Evolutionary conservation across 2,113 vertebrate species (phyloP).

Genomic region (Otocyon megalotis): DNA sequence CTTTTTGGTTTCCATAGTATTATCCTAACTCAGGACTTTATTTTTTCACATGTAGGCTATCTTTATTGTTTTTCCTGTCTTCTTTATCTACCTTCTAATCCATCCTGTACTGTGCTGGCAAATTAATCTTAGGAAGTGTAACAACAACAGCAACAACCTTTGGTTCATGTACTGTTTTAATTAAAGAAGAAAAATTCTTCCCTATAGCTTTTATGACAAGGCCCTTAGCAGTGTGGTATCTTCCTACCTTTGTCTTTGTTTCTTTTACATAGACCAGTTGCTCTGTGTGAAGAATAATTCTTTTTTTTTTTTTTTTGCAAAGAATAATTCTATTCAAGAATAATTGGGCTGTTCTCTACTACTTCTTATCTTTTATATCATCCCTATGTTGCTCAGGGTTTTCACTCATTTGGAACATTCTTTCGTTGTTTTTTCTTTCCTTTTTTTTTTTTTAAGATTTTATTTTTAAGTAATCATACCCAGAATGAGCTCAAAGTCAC

Average conservation of each 20-base stretch:
- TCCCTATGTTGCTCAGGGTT: neutral
- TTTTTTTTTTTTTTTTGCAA: too few species aligned
- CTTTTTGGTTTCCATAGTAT: neutral
- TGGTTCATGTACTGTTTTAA: neutral
- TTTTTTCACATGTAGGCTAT: neutral
- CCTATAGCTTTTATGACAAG: neutral
- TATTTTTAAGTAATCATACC: neutral
- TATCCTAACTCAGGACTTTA: neutral
- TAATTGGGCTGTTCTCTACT: neutral
- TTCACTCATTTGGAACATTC: neutral
- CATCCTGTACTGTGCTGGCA: neutral
- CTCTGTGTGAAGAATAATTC: neutral
- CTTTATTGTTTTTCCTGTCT: neutral
- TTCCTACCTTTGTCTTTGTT: neutral
- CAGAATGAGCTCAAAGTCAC: neutral
- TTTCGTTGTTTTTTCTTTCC: neutral
- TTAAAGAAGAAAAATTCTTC: neutral
- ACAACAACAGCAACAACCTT: neutral
- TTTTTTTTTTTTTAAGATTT: neutral
- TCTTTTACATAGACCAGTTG: neutral
- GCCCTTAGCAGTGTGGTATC: neutral
- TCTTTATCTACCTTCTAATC: neutral
- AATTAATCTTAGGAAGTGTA: conserved; percentile 3
- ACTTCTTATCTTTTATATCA: neutral
- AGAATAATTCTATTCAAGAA: neutral